These are phyloP conservation scores for Cathartes aura DNA, from an alignment of 2,113 vertebrate genomes.

Conservation along the genomic window DNA sequence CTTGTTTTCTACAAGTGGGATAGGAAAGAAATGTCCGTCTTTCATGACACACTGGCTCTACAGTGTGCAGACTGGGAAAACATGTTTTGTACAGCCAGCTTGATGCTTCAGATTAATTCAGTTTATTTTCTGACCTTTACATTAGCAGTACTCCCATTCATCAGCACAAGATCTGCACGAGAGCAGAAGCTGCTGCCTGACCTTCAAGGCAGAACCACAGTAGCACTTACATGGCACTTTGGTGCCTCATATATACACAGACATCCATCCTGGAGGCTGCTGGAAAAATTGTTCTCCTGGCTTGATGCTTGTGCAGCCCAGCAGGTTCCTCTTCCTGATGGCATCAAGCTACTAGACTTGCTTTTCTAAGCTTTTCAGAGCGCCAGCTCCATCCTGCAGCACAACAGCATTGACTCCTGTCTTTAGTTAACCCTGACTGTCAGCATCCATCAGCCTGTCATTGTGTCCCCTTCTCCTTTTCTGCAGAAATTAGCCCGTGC, in stretches of 20 bases:
- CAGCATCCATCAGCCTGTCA: not conserved
- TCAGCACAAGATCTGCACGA: not conserved
- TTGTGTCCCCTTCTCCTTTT: not conserved
- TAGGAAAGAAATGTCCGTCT: not conserved
- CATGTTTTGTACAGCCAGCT: not conserved
- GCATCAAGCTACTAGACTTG: not conserved
- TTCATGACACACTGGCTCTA: not conserved
- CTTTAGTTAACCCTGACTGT: not conserved
- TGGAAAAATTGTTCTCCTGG: not conserved
- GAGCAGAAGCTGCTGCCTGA: not conserved
- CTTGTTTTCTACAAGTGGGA: not conserved
- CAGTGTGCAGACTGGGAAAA: not conserved
- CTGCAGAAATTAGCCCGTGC: not conserved
- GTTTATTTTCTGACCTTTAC: conserved; percentile 35
- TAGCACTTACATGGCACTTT: not conserved
- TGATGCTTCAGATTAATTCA: not conserved
- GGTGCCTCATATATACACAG: not conserved
- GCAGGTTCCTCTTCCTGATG: not conserved
- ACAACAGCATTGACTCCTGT: not conserved
- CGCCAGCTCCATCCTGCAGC: not conserved
- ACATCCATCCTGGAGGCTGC: not conserved
- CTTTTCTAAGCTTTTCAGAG: not conserved
- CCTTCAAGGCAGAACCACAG: not conserved
- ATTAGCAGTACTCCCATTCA: not conserved
- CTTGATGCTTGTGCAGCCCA: not conserved